These are phyloP conservation scores for Triplophysa rosa DNA, from an alignment of 2,113 vertebrate species.

Conservation along the genomic window DNA sequence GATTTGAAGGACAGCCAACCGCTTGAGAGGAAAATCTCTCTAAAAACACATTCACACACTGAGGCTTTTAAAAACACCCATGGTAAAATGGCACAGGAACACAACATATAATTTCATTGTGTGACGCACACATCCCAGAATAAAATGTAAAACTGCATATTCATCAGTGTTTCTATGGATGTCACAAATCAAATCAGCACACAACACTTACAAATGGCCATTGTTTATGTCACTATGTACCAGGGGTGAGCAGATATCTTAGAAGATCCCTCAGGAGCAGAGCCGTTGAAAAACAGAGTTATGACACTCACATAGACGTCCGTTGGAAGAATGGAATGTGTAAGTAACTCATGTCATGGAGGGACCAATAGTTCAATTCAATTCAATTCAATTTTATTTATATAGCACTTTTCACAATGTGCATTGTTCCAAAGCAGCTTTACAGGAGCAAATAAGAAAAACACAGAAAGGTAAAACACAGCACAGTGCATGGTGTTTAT, in stretches of 20 bases:
- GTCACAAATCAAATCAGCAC: neutral
- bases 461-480: too few relatives aligned
- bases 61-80: neutral
- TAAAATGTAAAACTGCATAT: neutral
- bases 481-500: too few relatives aligned
- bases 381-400: too few relatives aligned
- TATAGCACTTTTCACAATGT: too few relatives aligned
- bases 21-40: neutral
- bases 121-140: neutral
- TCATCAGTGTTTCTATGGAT: neutral
- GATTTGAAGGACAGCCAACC: slow-evolving; percentile 20
- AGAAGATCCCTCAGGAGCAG: neutral
- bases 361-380: too few relatives aligned
- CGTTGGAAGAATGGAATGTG: too few relatives aligned
- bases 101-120: neutral
- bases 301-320: too few relatives aligned
- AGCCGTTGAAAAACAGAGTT: too few relatives aligned
- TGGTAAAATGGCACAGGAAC: neutral
- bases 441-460: too few relatives aligned
- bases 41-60: neutral
- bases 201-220: neutral
- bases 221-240: neutral
- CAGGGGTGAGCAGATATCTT: neutral
- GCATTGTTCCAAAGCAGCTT: too few relatives aligned
- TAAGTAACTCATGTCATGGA: too few relatives aligned